These are phyloP conservation scores for Drosophila ezoana DNA, from an alignment of 2,888 invertebrate genomes.

Conservation along the genomic window DNA sequence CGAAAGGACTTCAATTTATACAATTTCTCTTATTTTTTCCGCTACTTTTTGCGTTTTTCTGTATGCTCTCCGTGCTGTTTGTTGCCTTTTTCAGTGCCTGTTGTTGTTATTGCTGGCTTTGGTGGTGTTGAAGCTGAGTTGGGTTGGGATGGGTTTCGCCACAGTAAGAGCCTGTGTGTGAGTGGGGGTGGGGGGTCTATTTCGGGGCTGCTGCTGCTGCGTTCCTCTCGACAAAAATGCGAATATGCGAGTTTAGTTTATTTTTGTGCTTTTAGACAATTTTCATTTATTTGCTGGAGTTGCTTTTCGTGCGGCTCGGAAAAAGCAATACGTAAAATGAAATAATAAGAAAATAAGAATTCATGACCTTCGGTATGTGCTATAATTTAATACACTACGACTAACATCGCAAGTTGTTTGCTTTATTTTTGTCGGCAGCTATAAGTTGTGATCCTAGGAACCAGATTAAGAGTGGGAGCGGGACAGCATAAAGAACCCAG, in stretches of 20 bases:
- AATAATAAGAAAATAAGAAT: slow-evolving; percentile 74
- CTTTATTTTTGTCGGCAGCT: slow-evolving; percentile 25
- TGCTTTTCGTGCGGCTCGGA: slow-evolving; percentile 34
- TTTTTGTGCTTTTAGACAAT: slow-evolving; percentile 80
- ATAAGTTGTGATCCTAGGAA: slow-evolving; percentile 24
- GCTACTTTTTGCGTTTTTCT: slow-evolving; percentile 81
- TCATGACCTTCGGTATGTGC: slow-evolving; percentile 81
- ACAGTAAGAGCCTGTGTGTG: slow-evolving; percentile 2
- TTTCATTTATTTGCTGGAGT: slow-evolving; percentile 75
- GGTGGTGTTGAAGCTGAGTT: slow-evolving; percentile 51
- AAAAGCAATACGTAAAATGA: slow-evolving; percentile 79
- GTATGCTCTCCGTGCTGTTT: slow-evolving; percentile 58
- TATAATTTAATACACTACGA: slow-evolving; percentile 80
- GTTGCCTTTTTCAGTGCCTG: slow-evolving; percentile 66
- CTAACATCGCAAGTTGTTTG: slow-evolving; percentile 56
- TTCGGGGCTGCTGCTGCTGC: slow-evolving; percentile 59
- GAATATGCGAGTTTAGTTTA: slow-evolving; percentile 83
- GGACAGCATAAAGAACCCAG: background rate
- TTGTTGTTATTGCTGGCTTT: slow-evolving; percentile 43
- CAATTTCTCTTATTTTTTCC: slow-evolving; percentile 83
- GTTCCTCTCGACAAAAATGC: slow-evolving; percentile 80
- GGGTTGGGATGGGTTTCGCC: slow-evolving; percentile 31
- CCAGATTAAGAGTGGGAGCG: background rate
- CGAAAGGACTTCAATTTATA: slow-evolving; percentile 86
- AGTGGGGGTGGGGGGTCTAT: slow-evolving; percentile 8